Evolutionary conservation across 1,140 invertebrate species (phyloP), one percentile per base, ranked within the genome.

Genomic region (Zaprionus nigranus): DNA sequence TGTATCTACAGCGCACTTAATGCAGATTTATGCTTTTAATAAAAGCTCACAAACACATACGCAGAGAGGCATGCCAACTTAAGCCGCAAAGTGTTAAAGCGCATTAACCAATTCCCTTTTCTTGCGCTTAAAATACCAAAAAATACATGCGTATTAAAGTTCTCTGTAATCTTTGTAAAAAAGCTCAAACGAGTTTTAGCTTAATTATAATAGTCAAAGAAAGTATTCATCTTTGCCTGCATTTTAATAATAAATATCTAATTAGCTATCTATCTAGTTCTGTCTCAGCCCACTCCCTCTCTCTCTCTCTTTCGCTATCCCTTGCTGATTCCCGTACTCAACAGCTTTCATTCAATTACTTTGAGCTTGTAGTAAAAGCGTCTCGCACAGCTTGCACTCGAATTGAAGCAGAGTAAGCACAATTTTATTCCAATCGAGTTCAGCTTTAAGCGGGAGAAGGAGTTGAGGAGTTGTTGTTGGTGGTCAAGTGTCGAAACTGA

Each of bases 1-100:
- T 65, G 59, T 79, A 63, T 64, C 51, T 51, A 59, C 49, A 66
- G 54, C 53, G 28, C 68, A 72, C 58, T 81, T 87, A 87, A 87
- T 87, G 83, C 81, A 87, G 83, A 87, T 88, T 87, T 87, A 87
- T 87, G 84, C 81, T 83, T 87, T 87, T 87, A 87, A 88, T 88
- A 87, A 87, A 77, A 72, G 49, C 56, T 36, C 64, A 22, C 36
- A 70, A 59, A 67, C 40, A 66, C 49, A 60, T 12, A 54, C 46
- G 30, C 17, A 61, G 36, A 51, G 30, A 38, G 17, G 26, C 7
- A 60, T 22, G 15, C 49, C 51, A 28, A 51, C 60, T 53, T 57
- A 71, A 86, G 53, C 79, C 76, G 13, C 72, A 59, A 85, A 75
- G 67, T 85, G 82, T 86, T 79, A 53, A 75, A 61, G 26, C n/a